phyloP scores from a whole-genome alignment of 2,113 vertebrate species.

The Equus przewalskii region DNA sequence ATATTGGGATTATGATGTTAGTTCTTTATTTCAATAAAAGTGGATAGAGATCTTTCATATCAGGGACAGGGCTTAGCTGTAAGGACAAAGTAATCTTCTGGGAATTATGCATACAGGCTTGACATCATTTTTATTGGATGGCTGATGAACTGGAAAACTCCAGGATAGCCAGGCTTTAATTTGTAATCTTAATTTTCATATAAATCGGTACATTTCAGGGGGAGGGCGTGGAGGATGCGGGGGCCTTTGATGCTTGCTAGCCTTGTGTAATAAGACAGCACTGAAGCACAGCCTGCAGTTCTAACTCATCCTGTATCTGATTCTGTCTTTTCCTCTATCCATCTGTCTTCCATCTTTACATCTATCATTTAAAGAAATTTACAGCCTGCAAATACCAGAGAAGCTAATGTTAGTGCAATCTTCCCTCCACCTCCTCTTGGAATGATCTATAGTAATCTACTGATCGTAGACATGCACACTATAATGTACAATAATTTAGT shows the following conservation, averaged over 20 bases:
- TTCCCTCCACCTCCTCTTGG: constrained; percentile 51
- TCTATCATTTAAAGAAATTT: constrained; percentile 80
- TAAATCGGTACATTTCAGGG: constrained; percentile 88
- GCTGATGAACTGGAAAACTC: constrained; percentile 92
- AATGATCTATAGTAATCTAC: constrained; percentile 71
- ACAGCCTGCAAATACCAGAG: constrained; percentile 64
- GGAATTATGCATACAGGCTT: constrained; percentile 91
- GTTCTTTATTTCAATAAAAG: constrained; percentile 93
- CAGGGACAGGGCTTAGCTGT: constrained; percentile 91
- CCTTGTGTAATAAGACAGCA: constrained; percentile 84
- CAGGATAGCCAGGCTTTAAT: constrained; percentile 90
- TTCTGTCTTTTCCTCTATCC: constrained; percentile 84
- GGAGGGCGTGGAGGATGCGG: constrained; percentile 78
- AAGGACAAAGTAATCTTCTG: constrained; percentile 92
- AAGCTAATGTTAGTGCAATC: constrained; percentile 63
- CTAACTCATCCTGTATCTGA: constrained; percentile 84
- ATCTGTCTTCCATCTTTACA: constrained; percentile 86
- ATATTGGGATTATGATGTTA: constrained; percentile 94
- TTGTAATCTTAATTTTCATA: constrained; percentile 94
- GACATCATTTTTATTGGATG: constrained; percentile 91
- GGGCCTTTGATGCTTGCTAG: constrained; percentile 81
- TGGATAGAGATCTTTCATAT: constrained; percentile 93
- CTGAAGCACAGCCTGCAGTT: constrained; percentile 74
- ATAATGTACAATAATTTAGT: constrained; percentile 74
- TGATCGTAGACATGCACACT: constrained; percentile 74